A percentile compares a stretch with the other conserved stretches of the same genome.
phyloP scores from a whole-genome alignment of 2,113 vertebrate species.

The Seriola quinqueradiata region DNA sequence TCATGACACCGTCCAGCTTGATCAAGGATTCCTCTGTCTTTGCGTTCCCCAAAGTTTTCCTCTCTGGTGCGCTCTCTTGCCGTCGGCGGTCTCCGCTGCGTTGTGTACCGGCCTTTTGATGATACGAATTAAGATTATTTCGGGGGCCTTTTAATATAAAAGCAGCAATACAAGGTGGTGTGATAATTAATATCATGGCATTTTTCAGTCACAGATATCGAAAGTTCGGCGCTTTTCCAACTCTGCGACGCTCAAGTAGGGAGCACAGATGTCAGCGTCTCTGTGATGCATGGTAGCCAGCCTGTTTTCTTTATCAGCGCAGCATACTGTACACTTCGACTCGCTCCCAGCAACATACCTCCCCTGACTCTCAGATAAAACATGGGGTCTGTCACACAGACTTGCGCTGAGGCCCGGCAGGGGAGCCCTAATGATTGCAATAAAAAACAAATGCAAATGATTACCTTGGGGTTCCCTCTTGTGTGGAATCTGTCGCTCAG shows the following conservation, averaged over 20 bases:
- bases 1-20: conserved; percentile 49
- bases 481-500: conserved; percentile 80
- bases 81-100: conserved; percentile 18
- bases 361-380: conserved; percentile 81
- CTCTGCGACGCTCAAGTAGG: conserved; percentile 47
- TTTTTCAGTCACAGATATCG: conserved; percentile 60
- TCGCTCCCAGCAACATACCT: conserved; percentile 75
- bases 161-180: conserved; percentile 39
- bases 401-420: conserved; percentile 72
- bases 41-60: conserved; percentile 29
- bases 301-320: conserved; percentile 72
- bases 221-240: conserved; percentile 26
- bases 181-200: conserved; percentile 54
- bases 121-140: conserved; percentile 22
- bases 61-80: conserved; percentile 25
- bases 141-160: conserved; percentile 34
- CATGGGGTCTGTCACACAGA: conserved; percentile 80
- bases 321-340: conserved; percentile 66
- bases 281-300: conserved; percentile 67
- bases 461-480: conserved; percentile 83
- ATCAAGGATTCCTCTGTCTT: conserved; percentile 54
- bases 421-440: conserved; percentile 83
- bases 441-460: conserved; percentile 86
- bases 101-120: conserved; percentile 38
- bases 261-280: conserved; percentile 63